phyloP scores from a whole-genome alignment of 2,797 vertebrate genomes.

The Crossoptilon crossoptilon region DNA sequence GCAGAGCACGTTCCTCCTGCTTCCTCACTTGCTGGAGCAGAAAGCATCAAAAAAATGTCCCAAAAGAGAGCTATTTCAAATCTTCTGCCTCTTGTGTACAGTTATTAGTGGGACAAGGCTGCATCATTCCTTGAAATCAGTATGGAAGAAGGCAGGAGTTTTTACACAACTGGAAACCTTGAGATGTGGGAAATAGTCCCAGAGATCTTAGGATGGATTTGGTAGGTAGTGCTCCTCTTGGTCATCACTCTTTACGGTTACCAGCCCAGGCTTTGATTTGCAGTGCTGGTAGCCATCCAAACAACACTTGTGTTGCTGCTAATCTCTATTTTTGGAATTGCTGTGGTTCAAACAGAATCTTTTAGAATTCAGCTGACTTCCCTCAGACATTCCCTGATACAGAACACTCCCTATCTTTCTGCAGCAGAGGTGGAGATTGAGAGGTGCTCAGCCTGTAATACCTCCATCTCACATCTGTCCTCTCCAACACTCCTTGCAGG shows the following conservation, averaged over 20 bases:
- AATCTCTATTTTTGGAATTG: neutral
- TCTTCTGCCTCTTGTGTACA: neutral
- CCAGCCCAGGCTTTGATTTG: neutral
- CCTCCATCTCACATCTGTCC: neutral
- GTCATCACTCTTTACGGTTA: accelerated
- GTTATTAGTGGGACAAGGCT: neutral
- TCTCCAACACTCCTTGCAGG: neutral
- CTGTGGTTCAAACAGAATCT: neutral
- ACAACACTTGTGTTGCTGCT: neutral
- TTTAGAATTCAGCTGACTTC: neutral
- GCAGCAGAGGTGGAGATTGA: neutral
- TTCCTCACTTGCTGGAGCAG: neutral
- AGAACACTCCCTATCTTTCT: neutral
- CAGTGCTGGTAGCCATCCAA: neutral
- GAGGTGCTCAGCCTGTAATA: neutral
- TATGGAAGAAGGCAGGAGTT: neutral
- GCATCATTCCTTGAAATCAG: neutral
- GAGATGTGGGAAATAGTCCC: accelerated
- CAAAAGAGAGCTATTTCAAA: neutral
- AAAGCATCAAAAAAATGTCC: neutral
- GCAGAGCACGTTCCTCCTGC: accelerated
- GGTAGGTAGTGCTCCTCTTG: accelerated
- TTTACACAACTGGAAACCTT: neutral
- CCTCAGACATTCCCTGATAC: neutral
- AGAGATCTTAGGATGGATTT: accelerated